Evolutionary conservation across 2,797 vertebrate genomes (phyloP).

Genomic region (Aulostomus chinensis): DNA sequence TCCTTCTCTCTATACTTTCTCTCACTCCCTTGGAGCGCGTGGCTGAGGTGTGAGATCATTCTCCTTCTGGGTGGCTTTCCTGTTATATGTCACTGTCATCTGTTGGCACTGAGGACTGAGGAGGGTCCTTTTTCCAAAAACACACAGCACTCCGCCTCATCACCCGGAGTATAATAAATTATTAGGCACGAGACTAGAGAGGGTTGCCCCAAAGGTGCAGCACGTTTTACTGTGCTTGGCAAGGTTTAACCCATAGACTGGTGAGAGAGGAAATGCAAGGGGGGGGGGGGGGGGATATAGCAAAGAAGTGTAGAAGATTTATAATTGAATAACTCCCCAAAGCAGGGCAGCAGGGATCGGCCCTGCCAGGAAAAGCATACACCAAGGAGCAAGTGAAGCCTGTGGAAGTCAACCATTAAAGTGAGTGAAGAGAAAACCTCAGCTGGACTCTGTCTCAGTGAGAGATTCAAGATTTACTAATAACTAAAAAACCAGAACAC

Average conservation of each 20-base stretch:
- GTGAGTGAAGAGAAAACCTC: conserved; percentile 54
- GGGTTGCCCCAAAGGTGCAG: conserved; percentile 46
- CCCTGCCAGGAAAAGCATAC: conserved; percentile 77
- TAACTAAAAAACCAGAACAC: conserved; percentile 60
- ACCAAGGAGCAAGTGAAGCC: conserved; percentile 52
- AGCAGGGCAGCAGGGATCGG: conserved; percentile 63
- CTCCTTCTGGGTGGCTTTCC: conserved; percentile 84
- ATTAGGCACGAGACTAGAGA: conserved; percentile 68
- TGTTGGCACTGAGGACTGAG: conserved; percentile 74
- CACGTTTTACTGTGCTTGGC: conserved; percentile 73
- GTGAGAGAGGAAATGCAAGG: conserved; percentile 55
- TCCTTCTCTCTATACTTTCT: conserved; percentile 41
- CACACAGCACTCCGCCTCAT: conserved; percentile 54
- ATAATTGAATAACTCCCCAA: conserved; percentile 78
- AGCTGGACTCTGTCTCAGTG: conserved; percentile 41
- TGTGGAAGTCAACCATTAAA: conserved; percentile 67
- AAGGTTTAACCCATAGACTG: conserved; percentile 48
- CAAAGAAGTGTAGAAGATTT: conserved; percentile 70
- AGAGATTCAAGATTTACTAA: conserved; percentile 63
- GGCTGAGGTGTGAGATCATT: conserved; percentile 83
- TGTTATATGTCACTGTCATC: conserved; percentile 84
- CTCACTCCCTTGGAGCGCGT: conserved; percentile 64
- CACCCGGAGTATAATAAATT: conserved; percentile 70
- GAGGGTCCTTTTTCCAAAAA: conserved; percentile 73
- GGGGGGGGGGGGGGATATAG: conserved; percentile 7